phyloP scores from a whole-genome alignment of 2,113 vertebrate species.

The Ophthalmolycus amberensis region DNA sequence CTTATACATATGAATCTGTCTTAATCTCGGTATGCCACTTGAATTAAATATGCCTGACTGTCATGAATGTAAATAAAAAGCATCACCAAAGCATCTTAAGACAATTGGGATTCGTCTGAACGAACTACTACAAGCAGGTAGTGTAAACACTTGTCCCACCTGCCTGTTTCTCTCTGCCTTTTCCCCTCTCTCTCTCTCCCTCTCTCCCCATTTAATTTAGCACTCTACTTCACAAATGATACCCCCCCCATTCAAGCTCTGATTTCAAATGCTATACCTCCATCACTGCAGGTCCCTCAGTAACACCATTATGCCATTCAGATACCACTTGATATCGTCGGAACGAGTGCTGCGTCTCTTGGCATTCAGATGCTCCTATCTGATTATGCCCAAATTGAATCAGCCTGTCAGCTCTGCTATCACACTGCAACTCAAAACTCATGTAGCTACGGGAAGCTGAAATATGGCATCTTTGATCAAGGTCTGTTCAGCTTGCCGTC shows the following conservation, averaged over 20 bases:
- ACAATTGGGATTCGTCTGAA: constrained; percentile 32
- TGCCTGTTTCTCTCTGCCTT: not conserved
- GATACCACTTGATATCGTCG: constrained; percentile 55
- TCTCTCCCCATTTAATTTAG: constrained; percentile 4
- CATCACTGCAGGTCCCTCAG: constrained; percentile 26
- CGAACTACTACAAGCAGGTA: constrained; percentile 11
- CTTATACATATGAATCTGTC: constrained; percentile 47
- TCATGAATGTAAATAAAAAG: constrained; percentile 54
- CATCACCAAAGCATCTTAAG: constrained; percentile 43
- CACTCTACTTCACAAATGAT: not conserved
- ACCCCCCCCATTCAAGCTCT: not conserved
- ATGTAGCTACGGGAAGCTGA: constrained; percentile 26
- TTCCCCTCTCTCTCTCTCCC: too few relatives aligned
- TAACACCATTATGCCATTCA: constrained; percentile 56
- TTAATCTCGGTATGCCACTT: constrained; percentile 40
- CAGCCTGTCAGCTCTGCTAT: constrained; percentile 27
- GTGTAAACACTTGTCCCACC: constrained; percentile 30
- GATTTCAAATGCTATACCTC: constrained; percentile 42
- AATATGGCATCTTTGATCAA: constrained; percentile 25
- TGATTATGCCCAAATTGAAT: constrained; percentile 68
- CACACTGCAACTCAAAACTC: constrained; percentile 30
- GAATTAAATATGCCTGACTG: constrained; percentile 28
- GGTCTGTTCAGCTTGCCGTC: constrained; percentile 9
- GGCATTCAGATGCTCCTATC: constrained; percentile 57
- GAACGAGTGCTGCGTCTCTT: constrained; percentile 20